phyloP scores from a whole-genome alignment of 2,888 invertebrate genomes.

The Phrixothrix hirtus region DNA sequence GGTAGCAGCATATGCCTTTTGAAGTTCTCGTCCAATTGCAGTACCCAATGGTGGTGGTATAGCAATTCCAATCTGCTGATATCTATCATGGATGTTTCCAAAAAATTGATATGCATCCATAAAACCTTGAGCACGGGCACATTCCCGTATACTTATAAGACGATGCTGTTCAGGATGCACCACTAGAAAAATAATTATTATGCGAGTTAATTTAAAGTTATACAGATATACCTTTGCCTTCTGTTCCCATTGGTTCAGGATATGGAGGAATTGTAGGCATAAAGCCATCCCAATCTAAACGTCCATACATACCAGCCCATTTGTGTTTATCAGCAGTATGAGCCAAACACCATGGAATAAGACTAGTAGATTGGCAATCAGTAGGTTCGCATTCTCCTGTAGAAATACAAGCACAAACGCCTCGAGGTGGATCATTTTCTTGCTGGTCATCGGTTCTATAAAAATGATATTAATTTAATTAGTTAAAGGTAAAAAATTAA shows the following conservation, averaged over 20 bases:
- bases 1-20: too few species aligned
- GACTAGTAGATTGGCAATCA: conserved; percentile 78
- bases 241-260: conserved; percentile 90
- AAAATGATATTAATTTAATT: conserved; percentile 48
- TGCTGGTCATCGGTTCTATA: conserved; percentile 59
- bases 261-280: conserved; percentile 84
- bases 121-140: conserved; percentile 88
- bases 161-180: conserved; percentile 79
- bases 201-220: neutral
- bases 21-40: conserved; percentile 76
- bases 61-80: conserved; percentile 87
- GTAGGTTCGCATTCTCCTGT: conserved; percentile 67
- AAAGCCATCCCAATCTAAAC: conserved; percentile 81
- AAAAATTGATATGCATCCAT: conserved; percentile 75
- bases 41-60: conserved; percentile 84
- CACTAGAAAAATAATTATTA: conserved; percentile 54
- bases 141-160: conserved; percentile 86
- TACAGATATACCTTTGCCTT: conserved; percentile 63
- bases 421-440: conserved; percentile 60
- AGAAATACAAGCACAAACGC: conserved; percentile 77
- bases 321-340: conserved; percentile 84
- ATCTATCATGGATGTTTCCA: conserved; percentile 75
- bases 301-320: conserved; percentile 84
- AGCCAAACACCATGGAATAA: conserved; percentile 88
- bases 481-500: neutral